A percentile compares a stretch with the other conserved stretches of the same genome.
phyloP scores from a whole-genome alignment of 2,797 vertebrate species.

The Semaprochilodus insignis region DNA sequence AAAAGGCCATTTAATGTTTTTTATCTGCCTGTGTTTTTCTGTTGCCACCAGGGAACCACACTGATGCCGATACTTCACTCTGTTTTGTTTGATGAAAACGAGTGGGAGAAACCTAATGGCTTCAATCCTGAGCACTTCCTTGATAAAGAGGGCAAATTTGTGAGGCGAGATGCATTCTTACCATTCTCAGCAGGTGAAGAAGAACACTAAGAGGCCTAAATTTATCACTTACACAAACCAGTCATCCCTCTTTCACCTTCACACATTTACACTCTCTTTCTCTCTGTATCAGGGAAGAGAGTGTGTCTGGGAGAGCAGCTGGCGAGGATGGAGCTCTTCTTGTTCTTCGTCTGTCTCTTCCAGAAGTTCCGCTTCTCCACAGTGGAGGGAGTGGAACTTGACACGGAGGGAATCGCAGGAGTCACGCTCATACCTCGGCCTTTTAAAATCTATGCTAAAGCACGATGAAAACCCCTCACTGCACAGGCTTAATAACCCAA shows the following conservation, averaged over 20 bases:
- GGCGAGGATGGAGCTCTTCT: slow-evolving; percentile 82
- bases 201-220: background rate
- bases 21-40: background rate
- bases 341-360: slow-evolving; percentile 77
- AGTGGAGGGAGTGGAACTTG: slow-evolving; percentile 63
- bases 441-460: slow-evolving; percentile 48
- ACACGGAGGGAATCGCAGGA: slow-evolving; percentile 73
- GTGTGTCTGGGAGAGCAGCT: slow-evolving; percentile 84
- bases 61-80: slow-evolving; percentile 81
- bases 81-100: slow-evolving; percentile 82
- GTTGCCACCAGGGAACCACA: slow-evolving; percentile 74
- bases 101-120: slow-evolving; percentile 83
- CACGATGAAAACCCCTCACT: slow-evolving; percentile 23
- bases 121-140: slow-evolving; percentile 89
- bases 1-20: background rate
- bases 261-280: background rate
- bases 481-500: background rate
- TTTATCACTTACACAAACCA: too few species aligned
- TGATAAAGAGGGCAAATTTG: slow-evolving; percentile 80
- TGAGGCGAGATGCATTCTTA: slow-evolving; percentile 80
- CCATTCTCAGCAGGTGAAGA: slow-evolving; percentile 87
- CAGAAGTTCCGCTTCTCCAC: slow-evolving; percentile 85
- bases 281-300: slow-evolving; percentile 78
- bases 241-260: background rate
- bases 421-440: slow-evolving; percentile 78